phyloP scores from a whole-genome alignment of 1,140 invertebrate species.

The Vanessa tameamea region DNA sequence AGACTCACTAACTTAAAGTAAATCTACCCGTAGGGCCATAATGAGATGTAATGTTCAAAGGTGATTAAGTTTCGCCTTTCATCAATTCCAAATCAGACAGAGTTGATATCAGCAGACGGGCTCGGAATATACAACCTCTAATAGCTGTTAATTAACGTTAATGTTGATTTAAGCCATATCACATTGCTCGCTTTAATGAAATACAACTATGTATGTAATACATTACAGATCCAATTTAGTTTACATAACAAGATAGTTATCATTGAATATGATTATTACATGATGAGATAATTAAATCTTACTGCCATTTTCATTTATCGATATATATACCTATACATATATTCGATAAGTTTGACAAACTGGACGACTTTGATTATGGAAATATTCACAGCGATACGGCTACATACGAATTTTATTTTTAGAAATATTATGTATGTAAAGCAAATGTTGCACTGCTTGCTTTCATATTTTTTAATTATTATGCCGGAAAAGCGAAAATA shows the following conservation, averaged over 20 bases:
- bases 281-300: background rate
- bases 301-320: background rate
- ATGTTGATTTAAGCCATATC: conserved; percentile 44
- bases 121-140: conserved; percentile 46
- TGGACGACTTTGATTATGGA: too few species aligned
- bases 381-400: too few species aligned
- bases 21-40: background rate
- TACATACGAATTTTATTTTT: background rate
- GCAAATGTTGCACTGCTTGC: background rate
- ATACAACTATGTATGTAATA: conserved; percentile 21
- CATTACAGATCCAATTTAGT: conserved; percentile 26
- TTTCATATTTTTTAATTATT: conserved; percentile 1
- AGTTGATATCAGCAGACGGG: conserved; percentile 28
- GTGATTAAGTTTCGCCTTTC: conserved; percentile 51
- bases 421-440: background rate
- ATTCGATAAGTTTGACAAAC: too few species aligned
- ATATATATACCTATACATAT: too few species aligned
- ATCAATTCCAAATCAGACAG: conserved; percentile 50
- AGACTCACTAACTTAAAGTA: background rate
- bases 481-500: conserved; percentile 2
- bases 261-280: background rate
- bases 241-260: conserved; percentile 17
- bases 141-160: conserved; percentile 53
- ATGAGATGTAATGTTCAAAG: background rate
- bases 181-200: conserved; percentile 19